These are phyloP conservation scores for Sceloporus undulatus DNA, from an alignment of 2,113 vertebrate genomes.

Conservation along the genomic window DNA sequence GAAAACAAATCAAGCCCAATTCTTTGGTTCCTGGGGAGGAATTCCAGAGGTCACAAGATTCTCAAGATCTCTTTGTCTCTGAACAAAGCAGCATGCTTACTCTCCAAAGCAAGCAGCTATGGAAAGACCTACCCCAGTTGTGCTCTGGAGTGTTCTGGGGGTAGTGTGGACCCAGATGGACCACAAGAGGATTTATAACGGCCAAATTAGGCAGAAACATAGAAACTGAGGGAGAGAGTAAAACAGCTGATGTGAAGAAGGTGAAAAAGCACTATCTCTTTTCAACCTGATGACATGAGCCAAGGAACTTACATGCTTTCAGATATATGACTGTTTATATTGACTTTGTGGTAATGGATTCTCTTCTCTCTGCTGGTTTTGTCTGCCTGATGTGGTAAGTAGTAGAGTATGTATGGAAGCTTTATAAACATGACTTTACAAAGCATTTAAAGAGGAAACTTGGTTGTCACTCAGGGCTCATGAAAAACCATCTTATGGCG, in stretches of 20 bases:
- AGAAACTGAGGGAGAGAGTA: too few species aligned
- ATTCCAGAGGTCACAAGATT: not conserved
- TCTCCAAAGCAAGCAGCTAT: not conserved
- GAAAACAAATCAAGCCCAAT: not conserved
- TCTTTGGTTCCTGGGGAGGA: not conserved
- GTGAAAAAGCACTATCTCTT: not conserved
- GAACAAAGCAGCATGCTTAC: not conserved
- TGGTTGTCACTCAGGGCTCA: not conserved
- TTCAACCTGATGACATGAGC: too few species aligned
- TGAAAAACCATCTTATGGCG: not conserved
- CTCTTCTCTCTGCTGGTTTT: not conserved
- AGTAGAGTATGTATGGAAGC: not conserved
- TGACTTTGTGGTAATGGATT: too few species aligned
- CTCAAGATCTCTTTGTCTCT: not conserved
- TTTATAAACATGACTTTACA: not conserved
- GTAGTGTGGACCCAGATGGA: not conserved
- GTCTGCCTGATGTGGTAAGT: not conserved
- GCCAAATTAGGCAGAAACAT: not conserved
- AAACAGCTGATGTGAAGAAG: too few species aligned
- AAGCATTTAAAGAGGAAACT: not conserved
- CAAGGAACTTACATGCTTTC: too few species aligned
- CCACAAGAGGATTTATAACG: not conserved
- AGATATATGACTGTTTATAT: too few species aligned
- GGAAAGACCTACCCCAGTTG: not conserved
- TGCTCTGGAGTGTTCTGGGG: not conserved